Evolutionary conservation across 2,113 vertebrate species (phyloP).

Genomic region (Casuarius casuarius): DNA sequence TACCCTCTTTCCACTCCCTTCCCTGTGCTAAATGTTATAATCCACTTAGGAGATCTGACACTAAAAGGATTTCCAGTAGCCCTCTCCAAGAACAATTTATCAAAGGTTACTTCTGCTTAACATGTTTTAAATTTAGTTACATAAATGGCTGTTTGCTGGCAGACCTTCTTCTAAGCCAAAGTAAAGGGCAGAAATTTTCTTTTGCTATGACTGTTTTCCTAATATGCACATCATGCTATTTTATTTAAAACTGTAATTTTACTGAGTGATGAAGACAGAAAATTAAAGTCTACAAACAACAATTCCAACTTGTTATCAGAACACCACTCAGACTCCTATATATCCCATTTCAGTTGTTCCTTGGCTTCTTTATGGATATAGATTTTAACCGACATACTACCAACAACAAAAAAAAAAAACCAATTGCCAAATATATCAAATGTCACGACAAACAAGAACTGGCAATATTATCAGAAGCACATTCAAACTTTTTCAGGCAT

Average conservation of each 20-base stretch:
- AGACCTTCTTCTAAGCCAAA: neutral
- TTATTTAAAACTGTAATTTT: neutral
- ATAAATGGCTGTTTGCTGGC: neutral
- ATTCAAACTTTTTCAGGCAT: neutral
- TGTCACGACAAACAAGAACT: neutral
- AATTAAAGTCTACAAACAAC: neutral
- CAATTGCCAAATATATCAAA: neutral
- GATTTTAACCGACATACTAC: neutral
- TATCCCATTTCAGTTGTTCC: neutral
- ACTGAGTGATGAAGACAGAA: neutral
- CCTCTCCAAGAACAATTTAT: neutral
- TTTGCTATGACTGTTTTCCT: neutral
- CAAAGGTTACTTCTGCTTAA: neutral
- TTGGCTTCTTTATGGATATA: accelerated
- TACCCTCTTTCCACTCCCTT: neutral
- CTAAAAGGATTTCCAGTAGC: neutral
- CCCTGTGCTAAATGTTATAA: neutral
- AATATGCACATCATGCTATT: neutral
- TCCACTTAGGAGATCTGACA: neutral
- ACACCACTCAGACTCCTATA: neutral
- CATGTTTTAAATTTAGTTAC: neutral
- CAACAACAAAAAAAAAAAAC: neutral
- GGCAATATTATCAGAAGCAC: neutral
- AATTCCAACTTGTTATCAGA: neutral
- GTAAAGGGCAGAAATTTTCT: neutral